Evolutionary conservation across 2,113 vertebrate species (phyloP), one percentile per base, ranked within the genome.

Genomic region (Pongo pygmaeus): DNA sequence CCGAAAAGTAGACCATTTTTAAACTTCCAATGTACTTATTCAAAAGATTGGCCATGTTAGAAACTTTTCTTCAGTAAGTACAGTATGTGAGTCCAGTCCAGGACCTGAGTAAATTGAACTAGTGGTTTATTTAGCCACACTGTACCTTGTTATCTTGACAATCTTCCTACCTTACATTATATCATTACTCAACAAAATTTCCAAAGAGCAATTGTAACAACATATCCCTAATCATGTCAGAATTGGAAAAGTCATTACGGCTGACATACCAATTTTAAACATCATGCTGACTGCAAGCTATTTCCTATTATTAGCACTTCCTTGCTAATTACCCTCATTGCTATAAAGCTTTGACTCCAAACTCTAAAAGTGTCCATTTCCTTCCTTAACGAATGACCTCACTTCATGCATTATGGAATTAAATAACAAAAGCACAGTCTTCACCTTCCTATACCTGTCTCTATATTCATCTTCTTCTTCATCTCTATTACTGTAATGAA

Each of bases 371-470:
- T 64, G 23, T 52, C 72, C 84, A 17, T 94, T 81, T 91, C 52
- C 43, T 85, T n/a, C 77, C 67, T 84, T 78, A 94, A 74, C 50
- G 57, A 46, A 88, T 96, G 59, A 91, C 52, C 70, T 97, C 46
- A 93, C 50, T 95, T 74, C 46, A 93, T 59, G 40, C 32, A 78
- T 90, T 91, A 96, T 75, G 72, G 72, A 32, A 96, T 94, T 89
- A 91, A 88, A 88, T 72, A 30, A 20, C 55, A 97, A 43, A 22
- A 85, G 22, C 9, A 20, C 17, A n/a, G 16, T 38, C 35, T 16
- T 96, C 40, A 89, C 40, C 78, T 93, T 96, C 52, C 59, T 43
- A n/a, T 5, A 67, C 57, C 64, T 78, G 17, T 12, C 38, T 93
- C 40, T 69, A 25, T 18, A 83, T 61, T 38, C 38, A 38, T 38